Base-by-base conservation (phyloP, 1,140 invertebrate species). In the Leguminivora glycinivorella region DNA sequence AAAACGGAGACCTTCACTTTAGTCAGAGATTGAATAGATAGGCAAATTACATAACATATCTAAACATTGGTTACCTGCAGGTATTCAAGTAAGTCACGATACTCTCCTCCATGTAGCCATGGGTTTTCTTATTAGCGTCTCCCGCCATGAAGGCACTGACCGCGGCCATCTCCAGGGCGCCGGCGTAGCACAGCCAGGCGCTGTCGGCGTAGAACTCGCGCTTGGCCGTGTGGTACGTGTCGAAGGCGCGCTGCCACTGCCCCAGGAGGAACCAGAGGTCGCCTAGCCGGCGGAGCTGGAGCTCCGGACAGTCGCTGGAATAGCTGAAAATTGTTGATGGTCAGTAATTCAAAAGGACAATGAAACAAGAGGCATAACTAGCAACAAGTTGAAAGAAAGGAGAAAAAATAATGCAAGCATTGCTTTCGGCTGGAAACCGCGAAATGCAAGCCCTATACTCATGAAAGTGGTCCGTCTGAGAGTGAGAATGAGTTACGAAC, bases 231-330 rank as follows among this genome's bases (percentile, higher is more conserved):
- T 99, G 98, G 91, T 99, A 99, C 0, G 96, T 95, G 82, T 93
- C 96, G 91, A 98, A 99, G 1, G 99, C 97, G 68, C 96, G 92
- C 73, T 95, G 94, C 92, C 99, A 99, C 78, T 98, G 95, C 9
- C 98, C 97, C 87, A 99, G 98, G 93, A 99, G 95, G 84, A 99
- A 99, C 87, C 97, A 98, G 0, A 99, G 91, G 91, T 99, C 99
- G 4, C 96, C 99, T 40, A 99, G 87, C 70, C 98, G 95, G 71
- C 98, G 93, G 25, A 98, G 94, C 84, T 99, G 98, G 47, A 99
- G 92, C 92, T 99, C 99, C 3, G 96, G 95, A 56, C 98, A 97
- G 87, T 99, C 98, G 38, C 92, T 92, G 19, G 96, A 95, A 86
- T 98, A 98, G 72, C 96, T 97, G 77, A 31, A 69, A 40, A 69